These are phyloP conservation scores for Bungarus multicinctus DNA, from an alignment of 2,113 vertebrate species.

Conservation along the genomic window DNA sequence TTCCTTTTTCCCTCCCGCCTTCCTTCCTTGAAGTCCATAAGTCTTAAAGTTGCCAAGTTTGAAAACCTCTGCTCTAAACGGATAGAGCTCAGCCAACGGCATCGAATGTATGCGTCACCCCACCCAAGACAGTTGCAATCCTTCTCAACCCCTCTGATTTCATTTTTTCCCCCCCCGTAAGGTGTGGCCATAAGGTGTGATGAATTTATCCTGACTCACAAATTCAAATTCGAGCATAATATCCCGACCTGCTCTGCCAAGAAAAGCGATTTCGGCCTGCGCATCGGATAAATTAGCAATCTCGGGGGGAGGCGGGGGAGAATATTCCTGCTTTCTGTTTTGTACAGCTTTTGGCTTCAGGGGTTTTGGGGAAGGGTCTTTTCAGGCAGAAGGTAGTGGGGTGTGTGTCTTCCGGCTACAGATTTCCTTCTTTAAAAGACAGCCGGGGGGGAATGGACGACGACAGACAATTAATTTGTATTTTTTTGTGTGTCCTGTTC, in stretches of 20 bases:
- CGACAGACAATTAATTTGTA: background rate
- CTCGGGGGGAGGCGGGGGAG: too few species aligned
- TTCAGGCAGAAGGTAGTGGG: background rate
- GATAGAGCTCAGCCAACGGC: background rate
- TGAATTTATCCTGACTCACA: background rate
- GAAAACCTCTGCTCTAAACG: too few species aligned
- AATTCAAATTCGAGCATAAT: background rate
- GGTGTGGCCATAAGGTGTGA: background rate
- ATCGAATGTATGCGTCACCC: background rate
- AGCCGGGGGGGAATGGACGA: background rate
- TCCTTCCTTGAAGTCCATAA: too few species aligned
- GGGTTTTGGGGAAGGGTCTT: background rate
- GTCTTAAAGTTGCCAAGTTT: too few species aligned
- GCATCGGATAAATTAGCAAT: background rate
- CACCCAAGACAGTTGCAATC: background rate
- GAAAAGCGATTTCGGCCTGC: background rate
- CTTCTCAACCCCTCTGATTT: background rate
- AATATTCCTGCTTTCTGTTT: background rate
- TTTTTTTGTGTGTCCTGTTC: background rate
- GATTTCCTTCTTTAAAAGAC: background rate
- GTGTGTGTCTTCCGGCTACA: background rate
- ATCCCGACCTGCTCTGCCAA: background rate
- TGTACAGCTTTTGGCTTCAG: background rate
- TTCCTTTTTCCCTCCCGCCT: too few species aligned
- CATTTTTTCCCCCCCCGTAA: too few species aligned